Base-by-base conservation (phyloP, 2,888 invertebrate genomes). In the Tetheella fluctuosa region DNA sequence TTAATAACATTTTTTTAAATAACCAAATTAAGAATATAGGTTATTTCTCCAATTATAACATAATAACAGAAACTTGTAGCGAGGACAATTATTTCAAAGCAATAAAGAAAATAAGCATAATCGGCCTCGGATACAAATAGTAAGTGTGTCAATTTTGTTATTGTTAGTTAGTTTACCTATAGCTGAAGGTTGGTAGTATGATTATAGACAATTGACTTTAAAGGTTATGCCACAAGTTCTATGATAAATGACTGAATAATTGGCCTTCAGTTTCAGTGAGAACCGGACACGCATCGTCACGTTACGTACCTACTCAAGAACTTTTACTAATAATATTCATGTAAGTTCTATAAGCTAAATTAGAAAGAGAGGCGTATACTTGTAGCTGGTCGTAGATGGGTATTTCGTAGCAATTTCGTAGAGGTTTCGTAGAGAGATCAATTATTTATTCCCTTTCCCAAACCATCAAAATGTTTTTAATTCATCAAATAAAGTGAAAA, bases 231-330 rank as follows among this genome's bases (percentile, higher is more conserved):
- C 48, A 48, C n/a, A 48, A 48, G 20, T 48, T 8, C 17, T 6
- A 20, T 48, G 48, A 20, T 48, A 48, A 20, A 48, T 48, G 48
- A 48, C 48, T n/a, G 10, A 48, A 48, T 48, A n/a, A 48, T n/a
- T n/a, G 10, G n/a, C 39, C 39, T 39, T 39, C n/a, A 39, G n/a
- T 48, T 20, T 48, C 48, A 48, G 20, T 17, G 10, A 20, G 10
- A 20, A 48, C 10, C 48, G 17, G 20, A 48, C 48, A 48, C 48
- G 48, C 42, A 42, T 42, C 42, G 17, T n/a, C n/a, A n/a, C n/a
- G n/a, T n/a, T n/a, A n/a, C n/a, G n/a, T n/a, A n/a, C n/a, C n/a
- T n/a, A n/a, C n/a, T n/a, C 2, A 17, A n/a, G n/a, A 48, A 15
- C 48, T 10, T 20, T 48, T 48, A 20, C 1, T 25, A 25, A 25